Evolutionary conservation across 2,113 vertebrate species (phyloP).

Genomic region (Tupaia tana): DNA sequence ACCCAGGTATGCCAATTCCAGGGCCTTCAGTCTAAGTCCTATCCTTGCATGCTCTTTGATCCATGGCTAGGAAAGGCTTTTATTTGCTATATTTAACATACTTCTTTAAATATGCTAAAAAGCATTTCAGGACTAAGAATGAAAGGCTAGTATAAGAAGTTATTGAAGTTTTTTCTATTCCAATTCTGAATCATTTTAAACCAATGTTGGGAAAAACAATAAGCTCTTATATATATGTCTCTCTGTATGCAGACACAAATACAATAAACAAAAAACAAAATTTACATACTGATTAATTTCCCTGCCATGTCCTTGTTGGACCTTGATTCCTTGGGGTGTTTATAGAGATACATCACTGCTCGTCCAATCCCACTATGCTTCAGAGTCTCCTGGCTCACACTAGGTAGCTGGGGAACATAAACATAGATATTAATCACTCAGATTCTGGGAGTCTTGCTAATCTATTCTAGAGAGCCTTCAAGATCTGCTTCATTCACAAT

Average conservation of each 20-base stretch:
- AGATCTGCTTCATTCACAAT: neutral
- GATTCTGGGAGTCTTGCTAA: neutral
- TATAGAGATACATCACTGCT: slow-evolving; percentile 99
- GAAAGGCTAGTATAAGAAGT: neutral
- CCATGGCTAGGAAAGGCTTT: neutral
- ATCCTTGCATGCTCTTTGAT: neutral
- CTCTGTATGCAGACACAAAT: neutral
- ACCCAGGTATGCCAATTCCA: neutral
- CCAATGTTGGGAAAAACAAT: slow-evolving; percentile 4
- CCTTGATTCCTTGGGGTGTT: slow-evolving; percentile 97
- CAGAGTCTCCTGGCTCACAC: slow-evolving; percentile 98
- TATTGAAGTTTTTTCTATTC: slow-evolving; percentile 28
- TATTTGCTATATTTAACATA: neutral
- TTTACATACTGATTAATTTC: slow-evolving; percentile 96
- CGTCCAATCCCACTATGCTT: slow-evolving; percentile 98
- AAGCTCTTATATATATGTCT: neutral
- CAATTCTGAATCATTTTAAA: slow-evolving; percentile 31
- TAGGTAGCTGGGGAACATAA: slow-evolving; percentile 91
- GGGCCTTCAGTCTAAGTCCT: neutral
- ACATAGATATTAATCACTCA: slow-evolving; percentile 50
- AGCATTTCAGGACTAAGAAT: slow-evolving; percentile 8
- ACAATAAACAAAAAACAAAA: slow-evolving; percentile 47
- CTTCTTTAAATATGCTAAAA: slow-evolving; percentile 14
- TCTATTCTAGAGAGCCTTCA: slow-evolving; percentile 28
- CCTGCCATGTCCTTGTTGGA: slow-evolving; percentile 98